phyloP scores from a whole-genome alignment of 1,140 invertebrate species.

The Luehdorfia chinensis region DNA sequence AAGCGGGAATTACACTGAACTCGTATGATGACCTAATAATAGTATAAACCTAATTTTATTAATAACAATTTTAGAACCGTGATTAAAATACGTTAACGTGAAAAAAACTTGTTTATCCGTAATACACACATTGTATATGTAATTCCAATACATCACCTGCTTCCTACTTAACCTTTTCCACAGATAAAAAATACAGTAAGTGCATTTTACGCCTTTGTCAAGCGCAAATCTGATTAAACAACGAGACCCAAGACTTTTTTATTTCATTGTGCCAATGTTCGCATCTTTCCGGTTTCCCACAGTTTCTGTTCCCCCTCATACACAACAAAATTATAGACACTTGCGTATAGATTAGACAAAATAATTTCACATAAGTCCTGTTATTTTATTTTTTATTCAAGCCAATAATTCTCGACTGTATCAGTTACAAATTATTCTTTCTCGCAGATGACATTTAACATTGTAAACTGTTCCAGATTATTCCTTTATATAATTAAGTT shows the following conservation, averaged over 20 bases:
- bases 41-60: no score
- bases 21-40: no score
- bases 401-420: no score
- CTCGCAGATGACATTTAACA: no score
- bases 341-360: background rate
- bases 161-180: background rate
- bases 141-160: background rate
- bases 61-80: no score
- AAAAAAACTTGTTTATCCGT: no score
- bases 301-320: conserved; percentile 55
- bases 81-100: no score
- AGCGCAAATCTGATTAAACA: conserved; percentile 23
- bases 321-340: conserved; percentile 5
- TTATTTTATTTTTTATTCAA: background rate
- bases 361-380: background rate
- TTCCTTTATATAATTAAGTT: no score
- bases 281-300: conserved; percentile 38
- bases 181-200: conserved; percentile 1
- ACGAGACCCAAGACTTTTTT: conserved; percentile 26
- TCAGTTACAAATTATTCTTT: no score
- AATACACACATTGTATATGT: no score
- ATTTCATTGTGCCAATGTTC: conserved; percentile 23
- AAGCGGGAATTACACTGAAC: no score
- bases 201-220: background rate
- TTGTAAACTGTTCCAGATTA: no score